Evolutionary conservation across 2,113 vertebrate genomes (phyloP), one percentile per base, ranked within the genome.

Genomic region (Sarotherodon lohbergeri): DNA sequence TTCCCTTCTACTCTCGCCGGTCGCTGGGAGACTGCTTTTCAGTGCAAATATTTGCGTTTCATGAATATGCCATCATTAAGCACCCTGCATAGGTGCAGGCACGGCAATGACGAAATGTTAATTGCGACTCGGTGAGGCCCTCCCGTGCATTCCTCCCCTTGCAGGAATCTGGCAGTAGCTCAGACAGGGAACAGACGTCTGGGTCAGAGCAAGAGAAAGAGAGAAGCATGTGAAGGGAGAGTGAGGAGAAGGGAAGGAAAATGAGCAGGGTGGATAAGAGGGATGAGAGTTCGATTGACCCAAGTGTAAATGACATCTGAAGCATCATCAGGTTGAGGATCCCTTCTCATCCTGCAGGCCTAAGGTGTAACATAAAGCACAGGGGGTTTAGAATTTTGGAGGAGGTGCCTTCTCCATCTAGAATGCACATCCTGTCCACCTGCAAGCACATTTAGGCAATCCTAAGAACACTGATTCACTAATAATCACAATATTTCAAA

Each of bases 11-110:
- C 84, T 89, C 90, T 91, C 12, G 0, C 24, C 80, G 48, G 94
- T 93, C 87, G 86, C 94, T 86, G 86, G 93, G 90, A 93, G 90
- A 95, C 93, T 86, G 91, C 88, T 90, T 95, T 87, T 93, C 87
- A 80, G 48, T 81, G 93, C 93, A 94, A 95, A 96, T 94, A 95
- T 96, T 95, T 96, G 94, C 88, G 80, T 93, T 95, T 92, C 94
- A 92, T 91, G 91, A 95, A 94, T 91, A 92, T 88, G 86, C 89
- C 87, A 84, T 93, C 90, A 89, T 93, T 92, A 93, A 93, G 92
- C 57, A 76, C 73, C 87, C 83, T 63, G 88, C 90, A 93, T 93
- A 94, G 92, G 93, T 96, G 93, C 93, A 86, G 91, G 92, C 46
- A 86, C 22, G 19, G 89, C 85, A 84, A 86, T 57, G 90, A 73